These are phyloP conservation scores for Lasiommata megera DNA, from an alignment of 2,888 invertebrate genomes.

Conservation along the genomic window DNA sequence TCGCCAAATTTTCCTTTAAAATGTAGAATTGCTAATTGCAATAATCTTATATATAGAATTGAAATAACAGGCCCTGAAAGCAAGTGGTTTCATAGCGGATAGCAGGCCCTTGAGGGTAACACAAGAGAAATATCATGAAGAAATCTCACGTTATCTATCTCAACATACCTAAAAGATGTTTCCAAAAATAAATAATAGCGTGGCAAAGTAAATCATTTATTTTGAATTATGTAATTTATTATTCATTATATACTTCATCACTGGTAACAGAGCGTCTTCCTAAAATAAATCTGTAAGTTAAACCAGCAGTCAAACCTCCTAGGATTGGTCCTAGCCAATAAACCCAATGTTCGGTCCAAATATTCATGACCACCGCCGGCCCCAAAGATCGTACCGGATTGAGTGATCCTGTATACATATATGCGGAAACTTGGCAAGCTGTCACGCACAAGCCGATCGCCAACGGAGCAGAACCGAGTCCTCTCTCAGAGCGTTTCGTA, in stretches of 20 bases:
- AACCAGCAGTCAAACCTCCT: slow-evolving; percentile 27
- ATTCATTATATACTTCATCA: not conserved
- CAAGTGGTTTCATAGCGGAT: no score
- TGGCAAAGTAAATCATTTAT: not conserved
- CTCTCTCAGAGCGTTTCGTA: slow-evolving; percentile 10
- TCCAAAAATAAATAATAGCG: not conserved
- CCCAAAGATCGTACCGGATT: slow-evolving; percentile 32
- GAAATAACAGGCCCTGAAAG: no score
- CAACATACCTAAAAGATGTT: no score
- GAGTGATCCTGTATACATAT: slow-evolving; percentile 28
- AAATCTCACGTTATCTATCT: no score
- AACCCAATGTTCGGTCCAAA: slow-evolving; percentile 32
- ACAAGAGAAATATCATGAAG: no score
- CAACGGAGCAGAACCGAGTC: slow-evolving; percentile 23
- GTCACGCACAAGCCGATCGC: slow-evolving; percentile 31
- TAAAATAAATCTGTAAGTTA: slow-evolving; percentile 25
- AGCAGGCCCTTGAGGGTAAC: no score
- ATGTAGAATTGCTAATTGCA: no score
- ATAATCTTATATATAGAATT: no score
- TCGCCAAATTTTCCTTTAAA: no score
- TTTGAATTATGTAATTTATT: no score
- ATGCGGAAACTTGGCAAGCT: slow-evolving; percentile 28
- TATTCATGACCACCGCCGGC: slow-evolving; percentile 32
- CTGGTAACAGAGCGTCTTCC: not conserved
- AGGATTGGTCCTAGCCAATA: slow-evolving; percentile 30